Conservation (phyloP, 2,113 vertebrate genomes). For the Odontesthes bonariensis region DNA sequence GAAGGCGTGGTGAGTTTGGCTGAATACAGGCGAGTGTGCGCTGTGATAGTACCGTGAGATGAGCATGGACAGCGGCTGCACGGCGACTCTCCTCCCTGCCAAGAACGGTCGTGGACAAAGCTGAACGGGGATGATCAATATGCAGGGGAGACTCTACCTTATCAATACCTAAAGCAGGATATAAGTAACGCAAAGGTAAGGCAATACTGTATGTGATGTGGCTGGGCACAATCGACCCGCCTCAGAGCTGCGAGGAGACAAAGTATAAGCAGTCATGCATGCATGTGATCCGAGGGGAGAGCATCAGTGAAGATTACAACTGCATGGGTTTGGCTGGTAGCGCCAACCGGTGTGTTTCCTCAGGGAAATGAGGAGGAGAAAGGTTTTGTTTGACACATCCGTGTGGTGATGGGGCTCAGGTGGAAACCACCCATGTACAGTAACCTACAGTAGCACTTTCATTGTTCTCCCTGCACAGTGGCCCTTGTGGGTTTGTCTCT, state of each 20-base stretch:
- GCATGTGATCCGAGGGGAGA: conserved; percentile 22
- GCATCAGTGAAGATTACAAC: conserved; percentile 36
- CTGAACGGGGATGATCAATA: conserved; percentile 55
- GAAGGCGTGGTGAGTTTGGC: conserved; percentile 82
- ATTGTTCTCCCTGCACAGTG: conserved; percentile 75
- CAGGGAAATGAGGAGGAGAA: conserved; percentile 11
- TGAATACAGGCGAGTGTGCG: conserved; percentile 66
- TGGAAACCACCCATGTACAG: conserved; percentile 70
- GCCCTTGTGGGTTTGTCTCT: conserved; percentile 53
- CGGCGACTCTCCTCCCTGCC: conserved; percentile 56
- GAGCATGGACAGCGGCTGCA: conserved; percentile 59
- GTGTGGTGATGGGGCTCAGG: conserved; percentile 50
- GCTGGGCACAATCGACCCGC: conserved; percentile 31
- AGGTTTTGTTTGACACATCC: conserved; percentile 41
- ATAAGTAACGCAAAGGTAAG: conserved; percentile 72
- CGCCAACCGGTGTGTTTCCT: background rate
- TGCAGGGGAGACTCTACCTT: conserved; percentile 42
- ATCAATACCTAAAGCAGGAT: conserved; percentile 49
- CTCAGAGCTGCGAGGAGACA: conserved; percentile 55
- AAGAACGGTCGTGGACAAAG: conserved; percentile 41
- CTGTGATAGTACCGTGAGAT: conserved; percentile 61
- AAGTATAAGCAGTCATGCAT: conserved; percentile 57
- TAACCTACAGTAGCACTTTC: conserved; percentile 61
- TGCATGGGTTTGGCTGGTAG: conserved; percentile 34
- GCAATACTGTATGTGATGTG: background rate